Evolutionary conservation across 2,113 vertebrate species (phyloP).

Genomic region (Prionailurus viverrinus): DNA sequence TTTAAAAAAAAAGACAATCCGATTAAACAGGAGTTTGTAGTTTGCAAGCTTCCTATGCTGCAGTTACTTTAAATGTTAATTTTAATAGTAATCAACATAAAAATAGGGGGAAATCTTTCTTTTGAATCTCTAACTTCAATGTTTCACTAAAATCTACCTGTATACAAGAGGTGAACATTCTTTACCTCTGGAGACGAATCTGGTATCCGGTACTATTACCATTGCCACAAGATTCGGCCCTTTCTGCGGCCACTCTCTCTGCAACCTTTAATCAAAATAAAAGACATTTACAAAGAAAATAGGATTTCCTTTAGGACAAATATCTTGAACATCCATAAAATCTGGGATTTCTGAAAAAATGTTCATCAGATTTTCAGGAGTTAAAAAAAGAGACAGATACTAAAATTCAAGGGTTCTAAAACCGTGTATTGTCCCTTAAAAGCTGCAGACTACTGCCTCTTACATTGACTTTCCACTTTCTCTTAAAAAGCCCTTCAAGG

Average conservation of each 20-base stretch:
- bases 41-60: not conserved
- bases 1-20: not conserved
- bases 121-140: not conserved
- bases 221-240: conserved; percentile 94
- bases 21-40: not conserved
- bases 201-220: conserved; percentile 97
- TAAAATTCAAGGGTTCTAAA: not conserved
- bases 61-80: not conserved
- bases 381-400: not conserved
- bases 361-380: not conserved
- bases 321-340: not conserved
- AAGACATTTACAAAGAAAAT: conserved; percentile 22
- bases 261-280: conserved; percentile 91
- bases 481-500: not conserved
- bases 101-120: not conserved
- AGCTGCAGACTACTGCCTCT: not conserved
- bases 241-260: conserved; percentile 96
- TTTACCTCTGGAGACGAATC: conserved; percentile 97
- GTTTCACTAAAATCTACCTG: not conserved
- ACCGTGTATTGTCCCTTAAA: not conserved
- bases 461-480: not conserved
- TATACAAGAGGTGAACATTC: not conserved
- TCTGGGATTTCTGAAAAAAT: not conserved
- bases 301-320: not conserved
- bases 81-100: not conserved